These are phyloP conservation scores for Tor tambroides DNA, from an alignment of 2,113 vertebrate genomes.

Conservation along the genomic window DNA sequence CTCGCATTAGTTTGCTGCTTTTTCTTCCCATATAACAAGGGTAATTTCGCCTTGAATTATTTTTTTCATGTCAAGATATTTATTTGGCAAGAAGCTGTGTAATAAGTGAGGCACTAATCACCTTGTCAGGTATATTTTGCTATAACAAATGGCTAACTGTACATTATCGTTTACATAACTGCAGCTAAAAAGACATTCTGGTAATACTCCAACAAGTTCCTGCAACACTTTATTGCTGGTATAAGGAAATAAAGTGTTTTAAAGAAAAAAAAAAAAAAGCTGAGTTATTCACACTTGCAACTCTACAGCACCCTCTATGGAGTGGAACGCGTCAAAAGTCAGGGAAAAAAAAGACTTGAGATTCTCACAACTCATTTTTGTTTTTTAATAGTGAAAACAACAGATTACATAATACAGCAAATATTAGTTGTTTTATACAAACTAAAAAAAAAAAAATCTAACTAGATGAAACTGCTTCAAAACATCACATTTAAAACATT, in stretches of 20 bases:
- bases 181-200: background rate
- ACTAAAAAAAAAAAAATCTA: constrained; percentile 64
- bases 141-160: background rate
- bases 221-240: background rate
- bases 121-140: background rate
- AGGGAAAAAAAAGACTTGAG: background rate
- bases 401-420: constrained; percentile 67
- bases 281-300: background rate
- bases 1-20: background rate
- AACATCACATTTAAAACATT: constrained; percentile 74
- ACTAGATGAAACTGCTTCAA: constrained; percentile 69
- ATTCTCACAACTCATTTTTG: constrained; percentile 35
- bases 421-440: constrained; percentile 75
- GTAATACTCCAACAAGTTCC: background rate
- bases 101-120: background rate
- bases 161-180: background rate
- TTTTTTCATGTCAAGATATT: background rate
- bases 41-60: background rate
- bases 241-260: background rate
- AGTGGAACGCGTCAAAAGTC: background rate
- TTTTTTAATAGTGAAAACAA: constrained; percentile 72
- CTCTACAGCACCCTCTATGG: constrained; percentile 8
- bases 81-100: background rate
- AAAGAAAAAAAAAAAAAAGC: background rate
- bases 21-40: background rate